These are phyloP conservation scores for Drosophila emarginata DNA, from an alignment of 2,888 invertebrate species.

Conservation along the genomic window DNA sequence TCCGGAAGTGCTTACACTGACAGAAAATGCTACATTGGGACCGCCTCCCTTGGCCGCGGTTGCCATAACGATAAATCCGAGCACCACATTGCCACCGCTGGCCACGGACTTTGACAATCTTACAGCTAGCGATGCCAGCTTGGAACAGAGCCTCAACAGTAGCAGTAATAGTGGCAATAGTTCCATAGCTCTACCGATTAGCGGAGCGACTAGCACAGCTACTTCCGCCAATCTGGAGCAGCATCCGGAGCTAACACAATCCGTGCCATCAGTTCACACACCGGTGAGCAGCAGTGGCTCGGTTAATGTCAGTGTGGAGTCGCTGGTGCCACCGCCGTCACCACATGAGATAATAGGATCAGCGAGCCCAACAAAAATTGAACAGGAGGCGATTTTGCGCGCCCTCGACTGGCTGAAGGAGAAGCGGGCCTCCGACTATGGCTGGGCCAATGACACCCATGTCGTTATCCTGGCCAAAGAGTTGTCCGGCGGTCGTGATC, in stretches of 20 bases:
- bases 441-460: constrained; percentile 93
- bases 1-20: constrained; percentile 34
- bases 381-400: constrained; percentile 81
- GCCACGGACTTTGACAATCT: constrained; percentile 46
- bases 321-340: constrained; percentile 30
- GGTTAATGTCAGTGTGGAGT: constrained; percentile 23
- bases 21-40: constrained; percentile 62
- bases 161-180: constrained; percentile 8
- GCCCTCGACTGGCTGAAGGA: constrained; percentile 89
- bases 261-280: constrained; percentile 10
- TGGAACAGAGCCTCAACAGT: constrained; percentile 43
- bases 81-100: constrained; percentile 47
- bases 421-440: constrained; percentile 89
- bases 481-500: constrained; percentile 82
- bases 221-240: constrained; percentile 15
- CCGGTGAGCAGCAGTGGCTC: constrained; percentile 1
- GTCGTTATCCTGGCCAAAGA: constrained; percentile 91
- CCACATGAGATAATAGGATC: constrained; percentile 81
- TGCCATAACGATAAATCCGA: constrained; percentile 34
- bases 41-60: constrained; percentile 14
- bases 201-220: constrained; percentile 17
- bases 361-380: constrained; percentile 81
- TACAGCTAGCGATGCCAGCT: constrained; percentile 51
- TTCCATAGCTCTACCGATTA: not conserved
- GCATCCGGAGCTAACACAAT: not conserved